A percentile compares a stretch with the other conserved stretches of the same genome.
Conservation (phyloP, 1,140 invertebrate genomes). For the Heliothis subflexa region DNA sequence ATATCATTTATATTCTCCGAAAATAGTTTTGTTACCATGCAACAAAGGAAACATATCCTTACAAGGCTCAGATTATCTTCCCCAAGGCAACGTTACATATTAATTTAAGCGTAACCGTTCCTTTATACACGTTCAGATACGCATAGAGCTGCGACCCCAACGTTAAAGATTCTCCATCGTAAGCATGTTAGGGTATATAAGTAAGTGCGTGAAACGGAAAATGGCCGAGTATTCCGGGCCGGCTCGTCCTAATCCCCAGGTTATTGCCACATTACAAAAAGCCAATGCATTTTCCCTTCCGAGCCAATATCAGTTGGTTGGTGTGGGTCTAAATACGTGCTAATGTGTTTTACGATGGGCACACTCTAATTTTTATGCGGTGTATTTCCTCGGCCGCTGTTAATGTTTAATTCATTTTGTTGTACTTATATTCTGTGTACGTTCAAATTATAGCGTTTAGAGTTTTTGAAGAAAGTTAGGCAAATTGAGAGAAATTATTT, state of each 20-base stretch:
- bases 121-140: constrained; percentile 41
- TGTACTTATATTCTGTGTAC: constrained; percentile 13
- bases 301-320: constrained; percentile 67
- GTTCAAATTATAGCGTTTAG: constrained; percentile 6
- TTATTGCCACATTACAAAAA: constrained; percentile 83
- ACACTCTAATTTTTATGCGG: constrained; percentile 56
- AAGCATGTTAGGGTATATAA: constrained; percentile 59
- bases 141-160: constrained; percentile 31
- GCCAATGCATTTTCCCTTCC: constrained; percentile 81
- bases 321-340: constrained; percentile 71
- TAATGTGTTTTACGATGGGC: constrained; percentile 80
- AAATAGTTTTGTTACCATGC: not conserved
- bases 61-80: constrained; percentile 27
- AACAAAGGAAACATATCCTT: constrained; percentile 10
- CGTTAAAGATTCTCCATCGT: constrained; percentile 55
- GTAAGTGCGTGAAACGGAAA: constrained; percentile 56
- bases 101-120: constrained; percentile 42
- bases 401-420: constrained; percentile 55
- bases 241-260: constrained; percentile 67
- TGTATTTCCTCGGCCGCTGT: constrained; percentile 48
- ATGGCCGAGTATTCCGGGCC: constrained; percentile 60
- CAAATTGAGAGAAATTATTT: constrained; percentile 3
- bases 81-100: constrained; percentile 15
- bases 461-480: not conserved
- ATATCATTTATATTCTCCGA: not conserved